Evolutionary conservation across 2,797 vertebrate species (phyloP).

Genomic region (Takifugu ocellatus): DNA sequence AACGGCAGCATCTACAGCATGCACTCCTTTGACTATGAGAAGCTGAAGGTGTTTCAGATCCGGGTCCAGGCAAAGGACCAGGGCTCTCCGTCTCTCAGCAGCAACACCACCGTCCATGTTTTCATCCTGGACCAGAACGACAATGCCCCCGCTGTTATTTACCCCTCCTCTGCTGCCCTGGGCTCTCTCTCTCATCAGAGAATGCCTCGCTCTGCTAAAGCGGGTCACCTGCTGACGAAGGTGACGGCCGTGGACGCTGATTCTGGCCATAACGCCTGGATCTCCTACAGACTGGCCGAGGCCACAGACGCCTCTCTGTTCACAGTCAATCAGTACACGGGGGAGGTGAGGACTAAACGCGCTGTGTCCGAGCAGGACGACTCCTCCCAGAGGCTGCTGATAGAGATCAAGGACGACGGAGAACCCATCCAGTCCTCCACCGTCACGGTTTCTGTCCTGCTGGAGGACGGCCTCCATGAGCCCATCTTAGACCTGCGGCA

Average conservation of each 20-base stretch:
- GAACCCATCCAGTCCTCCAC: constrained; percentile 65
- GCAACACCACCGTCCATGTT: constrained; percentile 68
- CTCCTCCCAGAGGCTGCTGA: constrained; percentile 70
- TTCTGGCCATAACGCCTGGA: constrained; percentile 84
- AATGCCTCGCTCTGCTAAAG: constrained; percentile 56
- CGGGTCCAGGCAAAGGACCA: constrained; percentile 66
- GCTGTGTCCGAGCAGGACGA: constrained; percentile 71
- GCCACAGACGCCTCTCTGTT: constrained; percentile 73
- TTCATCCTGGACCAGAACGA: constrained; percentile 75
- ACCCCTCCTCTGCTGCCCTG: constrained; percentile 61
- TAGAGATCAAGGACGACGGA: constrained; percentile 73
- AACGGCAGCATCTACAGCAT: constrained; percentile 81
- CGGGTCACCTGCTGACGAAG: constrained; percentile 73
- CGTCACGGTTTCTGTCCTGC: constrained; percentile 57
- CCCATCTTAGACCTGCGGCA: constrained; percentile 59
- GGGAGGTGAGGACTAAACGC: constrained; percentile 79
- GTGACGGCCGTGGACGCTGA: constrained; percentile 81
- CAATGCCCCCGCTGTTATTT: constrained; percentile 72
- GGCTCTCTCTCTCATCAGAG: constrained; percentile 66
- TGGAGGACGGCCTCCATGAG: constrained; percentile 65
- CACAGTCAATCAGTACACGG: constrained; percentile 76
- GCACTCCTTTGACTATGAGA: constrained; percentile 77
- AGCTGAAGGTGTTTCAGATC: constrained; percentile 68
- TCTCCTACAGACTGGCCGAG: constrained; percentile 78
- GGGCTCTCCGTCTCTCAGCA: constrained; percentile 62